Conservation (phyloP, 2,113 vertebrate species). For the Zosterops borbonicus region DNA sequence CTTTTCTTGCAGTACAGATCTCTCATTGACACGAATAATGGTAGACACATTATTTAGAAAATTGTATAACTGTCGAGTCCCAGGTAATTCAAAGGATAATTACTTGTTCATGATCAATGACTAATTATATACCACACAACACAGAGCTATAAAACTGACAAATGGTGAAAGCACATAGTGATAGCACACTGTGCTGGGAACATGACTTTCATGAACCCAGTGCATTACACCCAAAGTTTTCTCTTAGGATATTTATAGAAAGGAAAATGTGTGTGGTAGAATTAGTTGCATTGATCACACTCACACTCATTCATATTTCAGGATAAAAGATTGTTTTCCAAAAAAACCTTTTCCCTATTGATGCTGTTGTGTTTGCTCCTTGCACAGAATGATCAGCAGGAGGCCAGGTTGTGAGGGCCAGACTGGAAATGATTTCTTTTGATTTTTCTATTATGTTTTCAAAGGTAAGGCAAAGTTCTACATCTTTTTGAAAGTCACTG, state of each 20-base stretch:
- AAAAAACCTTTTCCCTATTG: not conserved
- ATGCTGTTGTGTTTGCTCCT: conserved; percentile 41
- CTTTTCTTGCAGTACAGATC: not conserved
- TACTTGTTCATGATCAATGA: conserved; percentile 54
- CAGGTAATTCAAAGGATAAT: conserved; percentile 54
- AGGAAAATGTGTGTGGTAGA: not conserved
- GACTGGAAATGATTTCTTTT: conserved; percentile 58
- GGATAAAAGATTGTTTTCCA: conserved; percentile 34
- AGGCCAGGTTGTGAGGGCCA: conserved; percentile 30
- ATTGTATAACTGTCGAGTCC: not conserved
- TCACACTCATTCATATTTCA: conserved; percentile 33
- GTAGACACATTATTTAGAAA: conserved; percentile 34
- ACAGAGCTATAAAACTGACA: conserved; percentile 36
- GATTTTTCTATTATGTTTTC: conserved; percentile 61
- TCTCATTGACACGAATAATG: conserved; percentile 28
- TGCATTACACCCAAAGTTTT: not conserved
- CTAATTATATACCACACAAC: conserved; percentile 4
- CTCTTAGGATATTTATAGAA: not conserved
- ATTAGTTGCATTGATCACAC: not conserved
- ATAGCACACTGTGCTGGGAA: not conserved
- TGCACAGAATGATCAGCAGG: conserved; percentile 27
- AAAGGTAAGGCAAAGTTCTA: conserved; percentile 61
- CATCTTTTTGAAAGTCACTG: conserved; percentile 49
- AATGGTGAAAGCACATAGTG: conserved; percentile 13
- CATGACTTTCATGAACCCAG: conserved; percentile 28